A percentile compares a stretch with the other conserved stretches of the same genome.
Evolutionary conservation across 2,888 invertebrate species (phyloP).

Genomic region (Cryptus armator): DNA sequence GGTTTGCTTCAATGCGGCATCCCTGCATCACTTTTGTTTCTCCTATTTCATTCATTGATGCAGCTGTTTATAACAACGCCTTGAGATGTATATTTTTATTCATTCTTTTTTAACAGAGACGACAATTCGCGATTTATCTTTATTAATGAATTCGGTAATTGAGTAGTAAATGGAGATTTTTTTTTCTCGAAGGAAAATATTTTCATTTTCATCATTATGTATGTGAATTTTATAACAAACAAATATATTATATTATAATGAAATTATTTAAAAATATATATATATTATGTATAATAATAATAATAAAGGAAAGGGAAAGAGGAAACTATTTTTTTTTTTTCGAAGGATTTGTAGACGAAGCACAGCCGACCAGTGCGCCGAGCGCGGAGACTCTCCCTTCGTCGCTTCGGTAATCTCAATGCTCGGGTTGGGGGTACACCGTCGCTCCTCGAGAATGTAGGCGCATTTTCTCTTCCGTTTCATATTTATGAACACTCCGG

Average conservation of each 20-base stretch:
- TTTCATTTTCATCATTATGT: not conserved
- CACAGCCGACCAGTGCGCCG: conserved; percentile 19
- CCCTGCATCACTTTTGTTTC: conserved; percentile 56
- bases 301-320: no score
- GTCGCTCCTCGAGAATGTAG: conserved; percentile 63
- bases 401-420: conserved; percentile 71
- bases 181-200: not conserved
- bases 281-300: not conserved
- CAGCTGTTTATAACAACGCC: not conserved
- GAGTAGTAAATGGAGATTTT: not conserved
- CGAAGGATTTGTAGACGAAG: not conserved
- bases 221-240: not conserved
- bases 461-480: conserved; percentile 14
- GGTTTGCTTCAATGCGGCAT: conserved; percentile 79
- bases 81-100: not conserved
- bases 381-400: conserved; percentile 57
- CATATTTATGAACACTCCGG: conserved; percentile 9
- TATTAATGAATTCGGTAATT: not conserved
- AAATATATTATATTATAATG: not conserved
- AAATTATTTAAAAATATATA: not conserved
- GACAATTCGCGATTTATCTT: not conserved
- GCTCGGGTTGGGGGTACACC: conserved; percentile 68
- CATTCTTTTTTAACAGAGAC: not conserved
- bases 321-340: not conserved
- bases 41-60: conserved; percentile 5